Conservation (phyloP, 30 jellyfish, hydroid and myxozoan species). For the Hydractinia symbiolongicarpus region DNA sequence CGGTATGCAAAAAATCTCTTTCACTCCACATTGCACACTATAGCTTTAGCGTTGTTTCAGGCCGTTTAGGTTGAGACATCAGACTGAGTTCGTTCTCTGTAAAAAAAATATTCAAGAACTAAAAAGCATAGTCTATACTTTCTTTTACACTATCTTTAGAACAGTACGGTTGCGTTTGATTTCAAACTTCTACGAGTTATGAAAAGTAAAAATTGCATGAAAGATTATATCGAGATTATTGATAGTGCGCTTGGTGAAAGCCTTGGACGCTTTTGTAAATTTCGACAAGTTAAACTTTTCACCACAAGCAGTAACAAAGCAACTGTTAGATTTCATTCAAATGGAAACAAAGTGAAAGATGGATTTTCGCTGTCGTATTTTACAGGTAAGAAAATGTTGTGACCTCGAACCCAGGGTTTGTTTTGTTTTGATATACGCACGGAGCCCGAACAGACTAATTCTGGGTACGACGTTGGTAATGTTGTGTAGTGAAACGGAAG, state of each 20-base stretch:
- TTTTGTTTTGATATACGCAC: no score
- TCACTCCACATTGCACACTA: no score
- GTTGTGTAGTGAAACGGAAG: no score
- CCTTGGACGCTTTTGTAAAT: neutral
- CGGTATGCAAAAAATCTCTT: no score
- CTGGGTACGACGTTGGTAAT: no score
- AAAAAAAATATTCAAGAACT: no score
- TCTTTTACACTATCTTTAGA: neutral
- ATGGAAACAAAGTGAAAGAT: neutral
- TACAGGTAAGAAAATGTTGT: neutral
- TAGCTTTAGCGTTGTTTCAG: no score
- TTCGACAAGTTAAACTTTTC: neutral
- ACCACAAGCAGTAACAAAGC: slow-evolving; percentile 1
- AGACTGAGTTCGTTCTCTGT: no score
- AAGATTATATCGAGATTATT: neutral
- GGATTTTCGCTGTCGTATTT: slow-evolving; percentile 6
- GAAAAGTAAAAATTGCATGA: slow-evolving; percentile 4
- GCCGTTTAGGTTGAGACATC: no score
- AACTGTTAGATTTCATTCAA: slow-evolving; percentile 10
- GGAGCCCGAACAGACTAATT: no score
- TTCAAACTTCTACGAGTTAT: neutral
- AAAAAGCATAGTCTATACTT: no score
- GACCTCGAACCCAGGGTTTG: no score
- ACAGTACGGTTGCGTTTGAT: neutral
- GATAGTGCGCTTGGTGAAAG: neutral